Evolutionary conservation across 2,113 vertebrate species (phyloP).

Genomic region (Coptodon rendalli): DNA sequence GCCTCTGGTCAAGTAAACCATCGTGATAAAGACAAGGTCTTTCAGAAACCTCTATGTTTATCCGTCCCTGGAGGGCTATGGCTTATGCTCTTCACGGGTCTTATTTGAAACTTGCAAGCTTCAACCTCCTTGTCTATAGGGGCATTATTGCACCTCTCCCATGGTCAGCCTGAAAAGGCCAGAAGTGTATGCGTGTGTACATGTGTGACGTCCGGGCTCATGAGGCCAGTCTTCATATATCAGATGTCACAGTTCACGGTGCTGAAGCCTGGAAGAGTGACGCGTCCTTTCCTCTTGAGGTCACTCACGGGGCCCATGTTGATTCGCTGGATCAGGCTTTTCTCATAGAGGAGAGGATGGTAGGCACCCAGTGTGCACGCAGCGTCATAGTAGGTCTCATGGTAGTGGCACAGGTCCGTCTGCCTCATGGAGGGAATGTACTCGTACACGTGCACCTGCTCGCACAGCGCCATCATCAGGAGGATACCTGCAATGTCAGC

Average conservation of each 20-base stretch:
- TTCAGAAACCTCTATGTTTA: slow-evolving; percentile 4
- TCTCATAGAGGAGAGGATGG: slow-evolving; percentile 93
- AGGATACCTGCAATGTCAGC: slow-evolving; percentile 80
- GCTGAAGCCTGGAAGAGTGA: slow-evolving; percentile 86
- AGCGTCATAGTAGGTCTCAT: slow-evolving; percentile 88
- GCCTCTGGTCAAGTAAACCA: slow-evolving; percentile 13
- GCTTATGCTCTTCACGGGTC: slow-evolving; percentile 50
- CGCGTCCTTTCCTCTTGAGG: slow-evolving; percentile 83
- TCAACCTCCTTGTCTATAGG: slow-evolving; percentile 23
- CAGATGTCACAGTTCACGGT: slow-evolving; percentile 76
- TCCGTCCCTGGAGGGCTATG: slow-evolving; percentile 37
- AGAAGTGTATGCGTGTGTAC: not conserved
- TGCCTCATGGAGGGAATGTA: slow-evolving; percentile 92
- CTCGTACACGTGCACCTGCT: slow-evolving; percentile 90
- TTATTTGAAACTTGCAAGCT: slow-evolving; percentile 33
- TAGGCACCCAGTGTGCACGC: slow-evolving; percentile 97
- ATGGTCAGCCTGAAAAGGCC: slow-evolving; percentile 21
- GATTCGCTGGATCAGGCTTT: slow-evolving; percentile 88
- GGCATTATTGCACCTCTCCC: slow-evolving; percentile 65
- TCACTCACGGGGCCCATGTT: slow-evolving; percentile 82
- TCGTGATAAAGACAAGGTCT: slow-evolving; percentile 22
- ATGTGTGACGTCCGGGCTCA: not conserved
- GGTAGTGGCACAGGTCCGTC: slow-evolving; percentile 96
- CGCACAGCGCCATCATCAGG: slow-evolving; percentile 95
- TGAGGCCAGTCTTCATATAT: slow-evolving; percentile 16